These are phyloP conservation scores for Mycalesis mineus DNA, from an alignment of 2,888 invertebrate species.

Conservation along the genomic window DNA sequence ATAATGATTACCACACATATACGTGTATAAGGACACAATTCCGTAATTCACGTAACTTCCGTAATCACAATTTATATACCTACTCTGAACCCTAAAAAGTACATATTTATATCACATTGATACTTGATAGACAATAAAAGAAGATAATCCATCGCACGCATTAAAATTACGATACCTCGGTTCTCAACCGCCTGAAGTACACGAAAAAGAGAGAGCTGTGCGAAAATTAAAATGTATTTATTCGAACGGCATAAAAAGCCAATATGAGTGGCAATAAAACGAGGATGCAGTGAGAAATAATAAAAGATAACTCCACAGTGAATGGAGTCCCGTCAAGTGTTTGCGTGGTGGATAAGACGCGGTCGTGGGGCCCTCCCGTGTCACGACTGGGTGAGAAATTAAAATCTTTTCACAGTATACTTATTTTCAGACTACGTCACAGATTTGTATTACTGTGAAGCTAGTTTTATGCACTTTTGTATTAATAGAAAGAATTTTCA, in stretches of 20 bases:
- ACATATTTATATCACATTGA: too few species aligned
- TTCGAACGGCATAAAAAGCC: conserved; percentile 76
- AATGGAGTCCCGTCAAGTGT: conserved; percentile 76
- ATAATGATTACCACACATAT: too few species aligned
- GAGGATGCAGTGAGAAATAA: conserved; percentile 41
- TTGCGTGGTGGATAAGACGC: conserved; percentile 75
- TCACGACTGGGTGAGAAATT: conserved; percentile 54
- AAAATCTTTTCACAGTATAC: conserved; percentile 47
- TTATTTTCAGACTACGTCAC: background rate
- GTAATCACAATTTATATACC: too few species aligned
- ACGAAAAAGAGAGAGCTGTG: conserved; percentile 57
- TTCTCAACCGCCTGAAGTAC: conserved; percentile 57
- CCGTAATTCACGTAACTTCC: too few species aligned
- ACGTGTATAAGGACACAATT: too few species aligned
- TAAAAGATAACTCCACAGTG: conserved; percentile 76
- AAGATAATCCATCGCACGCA: conserved; percentile 23
- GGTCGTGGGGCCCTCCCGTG: conserved; percentile 63
- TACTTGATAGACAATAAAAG: too few species aligned
- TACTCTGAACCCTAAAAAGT: too few species aligned
- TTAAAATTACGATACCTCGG: conserved; percentile 55
- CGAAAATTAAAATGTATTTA: conserved; percentile 78
- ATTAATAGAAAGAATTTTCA: too few species aligned
- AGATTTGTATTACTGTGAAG: background rate
- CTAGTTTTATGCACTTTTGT: too few species aligned
- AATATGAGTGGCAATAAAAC: conserved; percentile 67